Conservation (phyloP, 2,113 vertebrate species). For the Muscicapa adusta region DNA sequence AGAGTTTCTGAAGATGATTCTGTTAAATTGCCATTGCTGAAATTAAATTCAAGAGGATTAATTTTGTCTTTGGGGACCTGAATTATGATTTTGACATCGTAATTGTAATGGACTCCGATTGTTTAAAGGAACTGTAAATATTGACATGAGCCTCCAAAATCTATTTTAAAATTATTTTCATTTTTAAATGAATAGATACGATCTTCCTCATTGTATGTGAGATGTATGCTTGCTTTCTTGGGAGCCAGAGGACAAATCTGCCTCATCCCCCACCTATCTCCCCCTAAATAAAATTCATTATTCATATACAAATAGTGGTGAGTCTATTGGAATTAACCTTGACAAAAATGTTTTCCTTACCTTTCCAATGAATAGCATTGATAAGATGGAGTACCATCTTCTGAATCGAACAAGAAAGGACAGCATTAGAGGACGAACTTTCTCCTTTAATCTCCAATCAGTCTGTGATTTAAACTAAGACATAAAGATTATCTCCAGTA, state of each 20-base stretch:
- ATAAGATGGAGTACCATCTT: not conserved
- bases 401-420: conserved; percentile 24
- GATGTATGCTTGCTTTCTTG: conserved; percentile 39
- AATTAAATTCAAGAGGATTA: conserved; percentile 48
- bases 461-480: conserved; percentile 36
- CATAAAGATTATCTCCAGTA: conserved; percentile 9
- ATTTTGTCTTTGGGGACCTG: conserved; percentile 44
- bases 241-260: conserved; percentile 38
- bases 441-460: conserved; percentile 23
- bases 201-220: conserved; percentile 29
- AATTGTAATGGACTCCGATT: conserved; percentile 25
- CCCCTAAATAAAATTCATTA: conserved; percentile 54
- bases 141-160: conserved; percentile 50
- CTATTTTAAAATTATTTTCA: conserved; percentile 31
- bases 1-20: conserved; percentile 47
- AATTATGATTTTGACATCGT: conserved; percentile 33
- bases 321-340: conserved; percentile 65
- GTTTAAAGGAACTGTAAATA: conserved; percentile 52
- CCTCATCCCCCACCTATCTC: not conserved
- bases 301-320: conserved; percentile 48
- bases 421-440: conserved; percentile 43
- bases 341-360: conserved; percentile 43
- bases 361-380: conserved; percentile 31
- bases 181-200: not conserved
- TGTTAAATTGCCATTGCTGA: conserved; percentile 45